Evolutionary conservation across 2,888 invertebrate species (phyloP), one percentile per base, ranked within the genome.

Genomic region (Dynastes hyllus): DNA sequence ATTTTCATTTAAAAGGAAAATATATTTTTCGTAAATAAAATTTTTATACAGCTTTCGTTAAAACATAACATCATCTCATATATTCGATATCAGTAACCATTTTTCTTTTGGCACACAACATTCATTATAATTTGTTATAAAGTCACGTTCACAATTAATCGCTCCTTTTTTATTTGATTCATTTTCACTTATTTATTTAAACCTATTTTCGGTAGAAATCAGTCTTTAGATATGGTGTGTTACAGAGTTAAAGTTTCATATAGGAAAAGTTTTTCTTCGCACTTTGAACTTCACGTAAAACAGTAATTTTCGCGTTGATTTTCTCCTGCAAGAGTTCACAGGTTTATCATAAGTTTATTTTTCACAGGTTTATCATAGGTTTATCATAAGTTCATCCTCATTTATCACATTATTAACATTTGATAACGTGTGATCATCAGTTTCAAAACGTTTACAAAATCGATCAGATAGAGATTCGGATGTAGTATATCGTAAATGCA

Each of bases 171-270:
- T 37, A 4, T 71, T 71, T 29, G 69, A 69, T 69, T 71, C 58
- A 71, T 22, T 53, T 65, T 45, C 58, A 80, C 78, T 79, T 78
- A 81, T 79, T 79, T 79, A 73, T 79, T 79, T 79, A 73, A 78
- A 79, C 78, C 78, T 80, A 79, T 71, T 13, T 67, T 22, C 27
- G 53, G 32, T 69, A 66, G 69, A 70, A 79, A 76, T 82, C 83
- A 83, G 83, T 83, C 83, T 83, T 83, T 80, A 77, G 83, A 83
- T 83, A 83, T 83, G 83, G 81, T 81, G 82, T 67, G 79, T 63
- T 63, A 63, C 63, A 63, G 32, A 29, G 63, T 4, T 63, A 63
- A 32, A 63, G 63, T 63, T 63, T 16, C 16, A 11, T 22, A 11
- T 63, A 27, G 13, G 63, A 29, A 27, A 63, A 27, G n/a, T 32